These are phyloP conservation scores for Pachyrhynchus sulphureomaculatus DNA, from an alignment of 1,140 invertebrate species.

Conservation along the genomic window DNA sequence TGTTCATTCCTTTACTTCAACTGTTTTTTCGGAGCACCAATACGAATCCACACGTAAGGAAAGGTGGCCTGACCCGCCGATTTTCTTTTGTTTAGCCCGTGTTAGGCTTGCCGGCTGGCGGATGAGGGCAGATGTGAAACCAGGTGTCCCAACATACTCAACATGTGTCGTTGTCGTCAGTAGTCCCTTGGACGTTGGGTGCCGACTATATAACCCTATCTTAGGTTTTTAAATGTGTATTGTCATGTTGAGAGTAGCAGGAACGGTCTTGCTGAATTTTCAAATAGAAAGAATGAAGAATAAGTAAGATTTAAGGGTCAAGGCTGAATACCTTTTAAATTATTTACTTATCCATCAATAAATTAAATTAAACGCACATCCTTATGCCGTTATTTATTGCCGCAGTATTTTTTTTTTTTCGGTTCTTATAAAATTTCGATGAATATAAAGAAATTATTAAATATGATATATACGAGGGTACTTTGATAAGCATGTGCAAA, in stretches of 20 bases:
- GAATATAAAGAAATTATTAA: too few species aligned
- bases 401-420: too few species aligned
- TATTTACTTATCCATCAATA: too few species aligned
- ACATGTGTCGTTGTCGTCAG: slow-evolving; percentile 27
- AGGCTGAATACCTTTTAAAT: too few species aligned
- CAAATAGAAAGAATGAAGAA: too few species aligned
- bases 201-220: slow-evolving; percentile 5
- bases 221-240: neutral
- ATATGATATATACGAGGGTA: too few species aligned
- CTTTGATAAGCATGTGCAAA: too few species aligned
- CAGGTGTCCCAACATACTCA: slow-evolving; percentile 29
- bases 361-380: too few species aligned
- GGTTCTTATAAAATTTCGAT: too few species aligned
- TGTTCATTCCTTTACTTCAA: slow-evolving; percentile 32
- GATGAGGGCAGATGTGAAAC: slow-evolving; percentile 26
- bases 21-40: slow-evolving; percentile 33
- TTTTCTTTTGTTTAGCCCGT: slow-evolving; percentile 37
- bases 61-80: slow-evolving; percentile 30
- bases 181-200: slow-evolving; percentile 9
- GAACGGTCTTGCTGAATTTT: too few species aligned
- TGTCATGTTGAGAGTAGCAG: neutral
- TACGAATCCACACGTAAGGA: slow-evolving; percentile 27
- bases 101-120: slow-evolving; percentile 27
- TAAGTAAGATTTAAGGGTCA: too few species aligned
- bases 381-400: too few species aligned